Evolutionary conservation across 2,888 invertebrate genomes (phyloP).

Genomic region (Amiota communis): DNA sequence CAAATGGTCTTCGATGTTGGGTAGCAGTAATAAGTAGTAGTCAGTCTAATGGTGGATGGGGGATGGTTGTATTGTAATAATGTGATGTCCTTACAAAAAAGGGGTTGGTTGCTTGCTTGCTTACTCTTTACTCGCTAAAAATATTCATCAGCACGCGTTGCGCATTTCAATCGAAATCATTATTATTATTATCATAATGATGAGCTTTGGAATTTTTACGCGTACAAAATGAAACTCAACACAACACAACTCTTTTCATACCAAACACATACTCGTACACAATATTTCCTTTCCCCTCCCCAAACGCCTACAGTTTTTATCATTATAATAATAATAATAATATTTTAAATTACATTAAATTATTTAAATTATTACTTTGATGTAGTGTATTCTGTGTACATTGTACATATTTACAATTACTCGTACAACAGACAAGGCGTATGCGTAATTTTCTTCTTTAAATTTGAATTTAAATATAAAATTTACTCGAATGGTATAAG

Average conservation of each 20-base stretch:
- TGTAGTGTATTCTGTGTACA: background rate
- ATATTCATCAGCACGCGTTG: conserved; percentile 19
- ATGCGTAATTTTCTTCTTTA: background rate
- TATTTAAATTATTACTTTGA: background rate
- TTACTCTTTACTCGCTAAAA: background rate
- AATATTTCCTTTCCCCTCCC: background rate
- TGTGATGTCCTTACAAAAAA: conserved; percentile 10
- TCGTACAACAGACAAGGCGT: background rate
- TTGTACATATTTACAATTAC: background rate
- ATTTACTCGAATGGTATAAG: too few species aligned
- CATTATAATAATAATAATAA: background rate
- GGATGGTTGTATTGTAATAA: background rate
- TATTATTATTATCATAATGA: conserved; percentile 14
- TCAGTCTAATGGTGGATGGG: conserved; percentile 31
- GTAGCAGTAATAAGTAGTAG: too few species aligned
- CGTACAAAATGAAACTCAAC: background rate
- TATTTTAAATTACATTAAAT: conserved; percentile 6
- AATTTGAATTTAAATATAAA: too few species aligned
- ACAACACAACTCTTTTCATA: background rate
- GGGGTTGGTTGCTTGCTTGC: conserved; percentile 21
- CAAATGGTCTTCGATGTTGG: too few species aligned
- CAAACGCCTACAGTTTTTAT: background rate
- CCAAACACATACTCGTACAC: background rate
- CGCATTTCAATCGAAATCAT: conserved; percentile 22
- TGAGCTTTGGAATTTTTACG: background rate